Conservation (phyloP, 2,888 invertebrate genomes). For the Nomada flava region DNA sequence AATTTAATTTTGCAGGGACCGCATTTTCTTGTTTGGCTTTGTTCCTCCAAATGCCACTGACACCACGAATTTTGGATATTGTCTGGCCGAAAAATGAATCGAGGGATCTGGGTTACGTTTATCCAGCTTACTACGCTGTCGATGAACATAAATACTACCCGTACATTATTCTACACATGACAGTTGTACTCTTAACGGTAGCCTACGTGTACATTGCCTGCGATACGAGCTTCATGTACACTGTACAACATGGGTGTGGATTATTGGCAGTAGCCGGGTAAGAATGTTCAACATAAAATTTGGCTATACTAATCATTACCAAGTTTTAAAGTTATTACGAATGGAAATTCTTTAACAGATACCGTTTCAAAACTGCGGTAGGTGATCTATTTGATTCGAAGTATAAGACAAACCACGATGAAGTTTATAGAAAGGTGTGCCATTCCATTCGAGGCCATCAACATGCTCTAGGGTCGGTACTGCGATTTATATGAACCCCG, state of each 20-base stretch:
- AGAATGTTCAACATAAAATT: neutral
- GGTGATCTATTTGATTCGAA: too few relatives aligned
- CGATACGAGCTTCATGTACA: constrained; percentile 10
- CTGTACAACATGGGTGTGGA: constrained; percentile 31
- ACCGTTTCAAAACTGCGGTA: constrained; percentile 8
- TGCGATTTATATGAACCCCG: too few relatives aligned
- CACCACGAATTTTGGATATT: constrained; percentile 5
- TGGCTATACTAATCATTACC: neutral
- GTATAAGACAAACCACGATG: neutral
- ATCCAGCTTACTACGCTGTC: neutral
- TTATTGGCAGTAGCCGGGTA: constrained; percentile 19
- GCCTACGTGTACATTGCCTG: neutral
- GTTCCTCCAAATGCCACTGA: neutral
- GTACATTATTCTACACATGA: neutral
- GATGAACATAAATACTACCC: neutral
- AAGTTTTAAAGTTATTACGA: neutral
- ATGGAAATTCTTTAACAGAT: neutral
- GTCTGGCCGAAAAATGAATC: constrained; percentile 17
- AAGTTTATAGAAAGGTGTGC: neutral
- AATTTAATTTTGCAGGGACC: neutral
- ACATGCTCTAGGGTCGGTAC: neutral
- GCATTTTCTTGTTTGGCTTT: neutral
- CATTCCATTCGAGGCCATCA: neutral
- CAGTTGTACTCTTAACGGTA: accelerated
- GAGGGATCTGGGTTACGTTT: neutral